phyloP scores from a whole-genome alignment of 2,888 invertebrate genomes.

The Chouioia cunea region DNA sequence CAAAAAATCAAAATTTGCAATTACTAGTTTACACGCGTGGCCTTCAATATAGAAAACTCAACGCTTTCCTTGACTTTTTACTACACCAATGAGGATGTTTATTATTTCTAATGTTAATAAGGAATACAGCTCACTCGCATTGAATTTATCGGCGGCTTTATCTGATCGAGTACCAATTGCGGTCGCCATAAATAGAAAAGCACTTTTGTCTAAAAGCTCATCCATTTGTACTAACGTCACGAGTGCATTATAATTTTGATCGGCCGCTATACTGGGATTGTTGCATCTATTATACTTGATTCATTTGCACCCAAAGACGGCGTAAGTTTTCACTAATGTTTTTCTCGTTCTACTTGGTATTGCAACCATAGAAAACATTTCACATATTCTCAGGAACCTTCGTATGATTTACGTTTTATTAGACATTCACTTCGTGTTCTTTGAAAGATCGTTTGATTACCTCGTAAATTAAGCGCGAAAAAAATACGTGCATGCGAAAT shows the following conservation, averaged over 20 bases:
- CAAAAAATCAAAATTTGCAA: background rate
- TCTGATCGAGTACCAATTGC: conserved; percentile 17
- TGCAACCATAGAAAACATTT: too few species aligned
- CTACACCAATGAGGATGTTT: conserved; percentile 24
- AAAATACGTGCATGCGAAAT: too few species aligned
- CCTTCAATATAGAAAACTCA: conserved; percentile 23
- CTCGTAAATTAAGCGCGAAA: too few species aligned
- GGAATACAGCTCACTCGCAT: conserved; percentile 22
- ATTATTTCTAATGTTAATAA: conserved; percentile 38
- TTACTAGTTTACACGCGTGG: background rate
- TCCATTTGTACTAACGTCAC: conserved; percentile 22
- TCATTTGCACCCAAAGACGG: too few species aligned
- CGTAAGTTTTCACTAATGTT: too few species aligned
- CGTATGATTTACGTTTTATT: too few species aligned
- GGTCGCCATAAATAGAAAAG: conserved; percentile 8
- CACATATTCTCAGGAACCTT: too few species aligned
- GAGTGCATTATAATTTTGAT: conserved; percentile 26
- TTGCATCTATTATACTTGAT: conserved; percentile 14
- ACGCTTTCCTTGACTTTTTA: conserved; percentile 17
- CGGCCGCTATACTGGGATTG: background rate
- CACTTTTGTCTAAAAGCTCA: conserved; percentile 11
- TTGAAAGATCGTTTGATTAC: too few species aligned
- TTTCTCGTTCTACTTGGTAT: conserved; percentile 9
- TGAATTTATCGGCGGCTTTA: conserved; percentile 30
- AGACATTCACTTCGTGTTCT: too few species aligned